These are phyloP conservation scores for Luscinia megarhynchos DNA, from an alignment of 2,797 vertebrate genomes.

Conservation along the genomic window DNA sequence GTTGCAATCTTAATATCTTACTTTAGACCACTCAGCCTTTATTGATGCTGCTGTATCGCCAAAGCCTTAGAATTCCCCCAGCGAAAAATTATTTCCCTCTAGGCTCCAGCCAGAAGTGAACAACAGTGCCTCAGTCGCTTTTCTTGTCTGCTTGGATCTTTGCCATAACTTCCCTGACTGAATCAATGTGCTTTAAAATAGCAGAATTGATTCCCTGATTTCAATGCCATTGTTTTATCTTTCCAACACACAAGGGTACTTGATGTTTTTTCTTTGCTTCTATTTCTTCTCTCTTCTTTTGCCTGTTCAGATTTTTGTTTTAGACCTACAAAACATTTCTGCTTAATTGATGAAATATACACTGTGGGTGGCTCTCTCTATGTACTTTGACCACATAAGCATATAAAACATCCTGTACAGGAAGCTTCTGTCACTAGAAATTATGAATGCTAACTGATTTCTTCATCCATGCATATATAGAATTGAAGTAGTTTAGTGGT, in stretches of 20 bases:
- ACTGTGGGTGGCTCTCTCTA: not conserved
- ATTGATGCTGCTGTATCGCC: conserved; percentile 17
- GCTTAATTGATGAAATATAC: not conserved
- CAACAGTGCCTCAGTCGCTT: not conserved
- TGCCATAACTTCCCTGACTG: conserved; percentile 36
- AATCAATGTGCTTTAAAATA: conserved; percentile 72
- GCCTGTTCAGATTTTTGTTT: not conserved
- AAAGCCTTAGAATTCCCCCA: conserved; percentile 28
- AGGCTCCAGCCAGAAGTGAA: conserved; percentile 41
- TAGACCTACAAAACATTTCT: not conserved
- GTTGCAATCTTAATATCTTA: conserved; percentile 36
- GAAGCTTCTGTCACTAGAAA: conserved; percentile 13
- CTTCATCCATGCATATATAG: not conserved
- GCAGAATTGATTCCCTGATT: conserved; percentile 63
- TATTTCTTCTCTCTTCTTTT: not conserved
- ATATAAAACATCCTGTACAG: conserved; percentile 8
- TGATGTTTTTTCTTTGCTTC: not conserved
- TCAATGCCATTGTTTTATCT: conserved; percentile 62
- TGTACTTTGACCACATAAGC: not conserved
- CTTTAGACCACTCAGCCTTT: conserved; percentile 28
- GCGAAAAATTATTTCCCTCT: conserved; percentile 41
- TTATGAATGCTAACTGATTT: conserved; percentile 43
- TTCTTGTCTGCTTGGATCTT: conserved; percentile 34
- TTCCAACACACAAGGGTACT: conserved; percentile 18
- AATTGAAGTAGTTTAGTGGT: not conserved